Evolutionary conservation across 2,888 invertebrate genomes (phyloP), one percentile per base, ranked within the genome.

Genomic region (Meiosimyza platycephala): DNA sequence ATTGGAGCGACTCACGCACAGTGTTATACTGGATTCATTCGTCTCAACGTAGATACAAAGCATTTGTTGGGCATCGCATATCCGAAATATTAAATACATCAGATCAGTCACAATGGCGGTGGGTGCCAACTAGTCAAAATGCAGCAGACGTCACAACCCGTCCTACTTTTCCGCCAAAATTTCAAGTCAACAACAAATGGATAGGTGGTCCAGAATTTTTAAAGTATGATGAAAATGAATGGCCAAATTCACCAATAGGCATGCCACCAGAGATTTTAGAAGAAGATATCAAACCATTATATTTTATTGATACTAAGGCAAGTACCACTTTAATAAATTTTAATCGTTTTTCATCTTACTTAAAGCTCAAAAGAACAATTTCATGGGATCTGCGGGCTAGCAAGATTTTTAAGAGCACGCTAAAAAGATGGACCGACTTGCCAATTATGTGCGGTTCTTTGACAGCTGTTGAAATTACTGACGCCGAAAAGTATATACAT

Each of bases 1-100:
- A 62, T 7, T 71, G 71, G 72, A 75, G 70, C 3, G 22, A 78
- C 40, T 74, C 72, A n/a, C 70, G 62, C 48, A 74, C 74, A 1
- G 18, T 74, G 3, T 51, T 78, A 11, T 52, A 59, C 12, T 64
- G 72, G 67, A 57, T 63, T 33, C 28, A 68, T 1, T 54, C 65
- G 15, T 51, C 47, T n/a, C 54, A 72, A 0, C n/a, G 55, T 3
- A 62, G 16, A 18, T 70, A 74, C 3, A 74, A 72, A 15, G 48
- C 63, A n/a, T 74, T 73, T 63, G 57, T 73, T 13, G 69, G 69
- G 15, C 63, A 73, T 16, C 52, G 54, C 0, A 57, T 73, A 13
- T 63, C 72, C 3, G 72, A 73, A 55, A 73, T 73, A 16, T 13
- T 64, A 15, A 64, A 73, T 18, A 15, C 7, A 7, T 57, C 51